Evolutionary conservation across 2,113 vertebrate species (phyloP).

Genomic region (Piprites chloris): DNA sequence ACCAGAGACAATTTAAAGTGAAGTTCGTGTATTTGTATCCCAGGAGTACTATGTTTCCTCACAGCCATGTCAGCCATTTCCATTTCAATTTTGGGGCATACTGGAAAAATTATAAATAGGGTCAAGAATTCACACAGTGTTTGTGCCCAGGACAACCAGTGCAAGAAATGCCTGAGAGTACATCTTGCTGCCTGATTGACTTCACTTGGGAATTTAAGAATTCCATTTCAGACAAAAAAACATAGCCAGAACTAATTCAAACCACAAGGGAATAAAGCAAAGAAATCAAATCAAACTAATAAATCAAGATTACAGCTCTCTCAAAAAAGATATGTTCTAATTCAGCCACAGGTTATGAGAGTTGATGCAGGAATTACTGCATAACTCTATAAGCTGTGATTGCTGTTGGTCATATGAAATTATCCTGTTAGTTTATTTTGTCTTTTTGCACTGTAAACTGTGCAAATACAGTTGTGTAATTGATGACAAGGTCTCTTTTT

Average conservation of each 20-base stretch:
- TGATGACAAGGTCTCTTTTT: background rate
- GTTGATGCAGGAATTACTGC: background rate
- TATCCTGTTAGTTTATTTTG: background rate
- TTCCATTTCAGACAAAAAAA: conserved; percentile 31
- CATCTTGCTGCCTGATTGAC: background rate
- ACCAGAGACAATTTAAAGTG: background rate
- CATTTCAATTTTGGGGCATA: background rate
- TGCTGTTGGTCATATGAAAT: background rate
- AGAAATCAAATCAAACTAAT: conserved; percentile 27
- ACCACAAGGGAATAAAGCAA: conserved; percentile 1
- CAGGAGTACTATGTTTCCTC: background rate
- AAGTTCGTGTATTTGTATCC: background rate
- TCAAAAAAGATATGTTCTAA: background rate
- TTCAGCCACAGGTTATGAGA: conserved; percentile 16
- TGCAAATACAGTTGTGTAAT: background rate
- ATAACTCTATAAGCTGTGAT: background rate
- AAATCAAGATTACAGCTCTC: conserved; percentile 30
- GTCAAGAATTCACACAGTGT: background rate
- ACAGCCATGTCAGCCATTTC: background rate
- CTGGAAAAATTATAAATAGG: background rate
- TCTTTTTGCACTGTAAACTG: background rate
- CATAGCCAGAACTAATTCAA: conserved; percentile 41
- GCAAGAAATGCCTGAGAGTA: background rate
- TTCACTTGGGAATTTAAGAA: conserved; percentile 44
- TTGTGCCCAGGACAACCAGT: background rate